These are phyloP conservation scores for Hetaerina americana DNA, from an alignment of 1,140 invertebrate species.

Conservation along the genomic window DNA sequence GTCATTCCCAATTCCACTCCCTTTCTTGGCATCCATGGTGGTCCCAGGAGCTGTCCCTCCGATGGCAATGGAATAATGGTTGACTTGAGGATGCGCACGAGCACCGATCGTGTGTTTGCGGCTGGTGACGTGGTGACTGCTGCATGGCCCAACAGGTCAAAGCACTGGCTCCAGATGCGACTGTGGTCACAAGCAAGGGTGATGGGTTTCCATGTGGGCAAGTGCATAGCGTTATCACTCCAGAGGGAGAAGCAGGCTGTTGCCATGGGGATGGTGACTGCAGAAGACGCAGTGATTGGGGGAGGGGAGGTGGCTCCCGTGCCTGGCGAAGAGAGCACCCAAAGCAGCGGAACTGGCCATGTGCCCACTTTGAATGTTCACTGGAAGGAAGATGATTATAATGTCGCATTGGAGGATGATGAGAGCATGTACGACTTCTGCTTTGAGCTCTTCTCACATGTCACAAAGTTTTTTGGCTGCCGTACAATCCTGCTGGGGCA, in stretches of 20 bases:
- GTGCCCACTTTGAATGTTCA: background rate
- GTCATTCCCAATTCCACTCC: constrained; percentile 59
- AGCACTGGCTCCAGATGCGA: constrained; percentile 92
- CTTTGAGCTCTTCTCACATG: constrained; percentile 95
- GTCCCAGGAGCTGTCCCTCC: constrained; percentile 29
- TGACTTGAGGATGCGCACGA: constrained; percentile 76
- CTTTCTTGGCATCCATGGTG: constrained; percentile 35
- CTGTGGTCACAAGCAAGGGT: constrained; percentile 96
- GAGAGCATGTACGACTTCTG: constrained; percentile 67
- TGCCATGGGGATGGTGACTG: background rate
- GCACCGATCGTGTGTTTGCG: constrained; percentile 67
- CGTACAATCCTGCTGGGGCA: constrained; percentile 76
- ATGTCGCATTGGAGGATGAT: background rate
- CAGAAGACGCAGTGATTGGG: too few species aligned
- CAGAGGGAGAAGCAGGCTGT: constrained; percentile 41
- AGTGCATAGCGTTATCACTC: constrained; percentile 64
- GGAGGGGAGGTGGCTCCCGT: background rate
- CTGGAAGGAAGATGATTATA: background rate
- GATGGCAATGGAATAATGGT: constrained; percentile 66
- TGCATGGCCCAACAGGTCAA: constrained; percentile 43
- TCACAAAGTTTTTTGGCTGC: constrained; percentile 88
- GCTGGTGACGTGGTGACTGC: constrained; percentile 87
- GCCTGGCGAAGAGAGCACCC: background rate
- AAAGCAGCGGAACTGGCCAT: background rate
- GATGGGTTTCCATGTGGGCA: constrained; percentile 90